Percentiles rank a stretch among this genome's conserved stretches.
Evolutionary conservation across 2,113 vertebrate genomes (phyloP).

Genomic region (Oreochromis niloticus): DNA sequence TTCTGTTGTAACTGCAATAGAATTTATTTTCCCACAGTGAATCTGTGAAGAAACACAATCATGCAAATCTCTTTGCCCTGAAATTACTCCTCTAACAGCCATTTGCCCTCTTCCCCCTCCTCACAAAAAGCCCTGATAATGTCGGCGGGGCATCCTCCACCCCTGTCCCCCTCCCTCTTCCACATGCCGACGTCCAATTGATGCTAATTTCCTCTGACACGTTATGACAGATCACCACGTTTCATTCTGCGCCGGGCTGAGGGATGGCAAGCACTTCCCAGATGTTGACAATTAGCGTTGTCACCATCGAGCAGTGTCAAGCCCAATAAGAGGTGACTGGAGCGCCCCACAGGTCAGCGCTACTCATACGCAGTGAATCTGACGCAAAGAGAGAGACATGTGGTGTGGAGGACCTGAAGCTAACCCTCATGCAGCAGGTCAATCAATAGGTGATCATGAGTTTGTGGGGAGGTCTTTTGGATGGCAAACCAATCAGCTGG

Average conservation of each 20-base stretch:
- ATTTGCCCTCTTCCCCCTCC: not conserved
- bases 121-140: not conserved
- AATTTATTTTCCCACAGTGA: not conserved
- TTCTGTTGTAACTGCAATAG: not conserved
- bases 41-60: not conserved
- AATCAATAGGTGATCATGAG: constrained; percentile 41
- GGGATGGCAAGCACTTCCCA: constrained; percentile 49
- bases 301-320: constrained; percentile 60
- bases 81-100: not conserved
- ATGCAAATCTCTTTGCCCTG: constrained; percentile 7
- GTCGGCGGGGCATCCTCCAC: not conserved
- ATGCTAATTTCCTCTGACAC: constrained; percentile 66
- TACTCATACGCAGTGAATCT: not conserved
- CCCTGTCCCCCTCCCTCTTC: not conserved
- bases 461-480: not conserved
- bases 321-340: constrained; percentile 32
- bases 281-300: constrained; percentile 71
- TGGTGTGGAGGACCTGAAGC: not conserved
- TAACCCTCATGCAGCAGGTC: not conserved
- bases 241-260: constrained; percentile 1
- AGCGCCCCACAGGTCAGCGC: constrained; percentile 17
- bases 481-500: not conserved
- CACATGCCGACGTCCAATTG: constrained; percentile 5
- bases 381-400: not conserved
- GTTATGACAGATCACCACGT: constrained; percentile 58